Conservation (phyloP, 2,797 vertebrate genomes). For the Phoeniculus purpureus region DNA sequence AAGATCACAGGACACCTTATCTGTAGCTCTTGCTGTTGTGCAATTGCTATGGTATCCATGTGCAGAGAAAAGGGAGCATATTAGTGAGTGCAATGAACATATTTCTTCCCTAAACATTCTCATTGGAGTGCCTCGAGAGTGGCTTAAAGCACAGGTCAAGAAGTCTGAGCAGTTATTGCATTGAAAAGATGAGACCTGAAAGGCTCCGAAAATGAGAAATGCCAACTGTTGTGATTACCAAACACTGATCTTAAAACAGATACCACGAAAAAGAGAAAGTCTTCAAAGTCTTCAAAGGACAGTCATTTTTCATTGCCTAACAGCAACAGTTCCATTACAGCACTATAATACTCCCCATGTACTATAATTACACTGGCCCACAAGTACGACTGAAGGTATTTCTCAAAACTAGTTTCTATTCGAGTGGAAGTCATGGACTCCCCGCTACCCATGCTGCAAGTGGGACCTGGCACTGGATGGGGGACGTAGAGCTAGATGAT, state of each 20-base stretch:
- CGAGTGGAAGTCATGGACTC: not conserved
- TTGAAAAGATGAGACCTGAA: not conserved
- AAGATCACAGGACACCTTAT: not conserved
- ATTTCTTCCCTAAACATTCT: slow-evolving; percentile 22
- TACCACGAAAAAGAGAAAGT: not conserved
- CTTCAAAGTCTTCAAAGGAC: not conserved
- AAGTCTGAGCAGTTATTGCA: not conserved
- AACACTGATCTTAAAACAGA: slow-evolving; percentile 3
- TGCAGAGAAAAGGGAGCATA: not conserved
- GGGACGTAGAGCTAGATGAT: not conserved
- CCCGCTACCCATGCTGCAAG: not conserved
- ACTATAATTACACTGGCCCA: not conserved
- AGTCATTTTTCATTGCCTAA: slow-evolving; percentile 10
- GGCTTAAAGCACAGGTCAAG: slow-evolving; percentile 12
- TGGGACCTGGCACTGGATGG: fast-evolving
- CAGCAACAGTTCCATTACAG: slow-evolving; percentile 10
- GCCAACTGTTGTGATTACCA: not conserved
- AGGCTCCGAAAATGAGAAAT: slow-evolving; percentile 12
- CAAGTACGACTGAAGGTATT: not conserved
- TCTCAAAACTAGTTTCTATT: not conserved
- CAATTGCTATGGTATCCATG: not conserved
- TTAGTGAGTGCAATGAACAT: not conserved
- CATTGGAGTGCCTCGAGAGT: not conserved
- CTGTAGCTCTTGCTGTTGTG: not conserved
- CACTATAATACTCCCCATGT: not conserved